Conservation (phyloP, 2,797 vertebrate species). For the Sus cebifrons region DNA sequence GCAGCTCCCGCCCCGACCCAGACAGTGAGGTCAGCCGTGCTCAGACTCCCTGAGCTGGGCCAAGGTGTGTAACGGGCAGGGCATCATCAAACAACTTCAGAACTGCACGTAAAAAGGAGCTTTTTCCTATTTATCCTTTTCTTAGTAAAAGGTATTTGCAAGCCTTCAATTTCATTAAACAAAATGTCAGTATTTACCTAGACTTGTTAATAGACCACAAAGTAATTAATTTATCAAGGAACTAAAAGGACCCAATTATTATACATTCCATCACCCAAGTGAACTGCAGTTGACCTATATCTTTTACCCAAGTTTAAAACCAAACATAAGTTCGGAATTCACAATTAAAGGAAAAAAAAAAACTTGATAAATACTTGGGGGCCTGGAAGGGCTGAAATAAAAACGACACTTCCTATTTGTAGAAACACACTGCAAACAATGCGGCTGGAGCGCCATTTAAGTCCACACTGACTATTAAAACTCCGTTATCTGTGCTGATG, state of each 20-base stretch:
- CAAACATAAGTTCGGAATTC: slow-evolving; percentile 13
- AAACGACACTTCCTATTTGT: neutral
- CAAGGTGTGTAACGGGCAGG: neutral
- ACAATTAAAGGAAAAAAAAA: neutral
- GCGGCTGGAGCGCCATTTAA: neutral
- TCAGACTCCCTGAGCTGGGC: neutral
- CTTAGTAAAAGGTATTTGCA: neutral
- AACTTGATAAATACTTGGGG: neutral
- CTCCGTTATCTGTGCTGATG: too few relatives aligned
- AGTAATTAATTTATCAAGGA: neutral
- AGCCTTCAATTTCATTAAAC: neutral
- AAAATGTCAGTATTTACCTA: neutral
- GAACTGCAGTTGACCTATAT: neutral
- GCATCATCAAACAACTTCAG: neutral
- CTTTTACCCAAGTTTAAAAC: neutral
- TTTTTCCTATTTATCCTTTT: neutral
- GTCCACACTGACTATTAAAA: neutral
- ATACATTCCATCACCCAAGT: neutral
- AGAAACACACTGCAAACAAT: neutral
- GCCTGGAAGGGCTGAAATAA: neutral
- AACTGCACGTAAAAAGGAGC: neutral
- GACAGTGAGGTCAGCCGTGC: neutral
- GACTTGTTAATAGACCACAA: neutral
- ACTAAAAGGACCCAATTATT: neutral
- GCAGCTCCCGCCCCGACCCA: neutral